phyloP scores from a whole-genome alignment of 2,888 invertebrate species.

The Furcula furcula region DNA sequence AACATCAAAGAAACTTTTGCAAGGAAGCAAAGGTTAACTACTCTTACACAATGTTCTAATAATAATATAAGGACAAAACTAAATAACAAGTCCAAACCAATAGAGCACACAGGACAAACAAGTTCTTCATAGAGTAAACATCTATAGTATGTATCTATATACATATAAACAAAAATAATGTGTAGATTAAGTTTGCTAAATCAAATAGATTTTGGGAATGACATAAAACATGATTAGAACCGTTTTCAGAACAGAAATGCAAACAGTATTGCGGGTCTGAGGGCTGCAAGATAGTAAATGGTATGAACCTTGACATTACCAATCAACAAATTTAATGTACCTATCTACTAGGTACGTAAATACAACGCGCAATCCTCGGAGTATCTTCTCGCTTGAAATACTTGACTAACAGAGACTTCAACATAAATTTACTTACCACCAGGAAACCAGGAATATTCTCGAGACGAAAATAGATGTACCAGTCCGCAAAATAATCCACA shows the following conservation, averaged over 20 bases:
- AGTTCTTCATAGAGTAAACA: no score
- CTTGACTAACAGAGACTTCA: slow-evolving; percentile 6
- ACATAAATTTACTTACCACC: slow-evolving; percentile 43
- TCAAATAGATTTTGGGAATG: no score
- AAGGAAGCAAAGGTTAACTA: no score
- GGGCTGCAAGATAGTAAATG: background rate
- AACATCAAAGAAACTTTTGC: no score
- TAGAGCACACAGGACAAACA: no score
- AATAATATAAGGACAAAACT: no score
- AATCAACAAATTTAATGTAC: slow-evolving; percentile 5
- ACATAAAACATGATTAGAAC: no score
- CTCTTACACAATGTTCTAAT: no score
- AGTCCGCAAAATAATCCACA: slow-evolving; percentile 70
- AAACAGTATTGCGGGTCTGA: background rate
- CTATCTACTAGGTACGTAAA: slow-evolving; percentile 6
- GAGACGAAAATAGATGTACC: slow-evolving; percentile 63
- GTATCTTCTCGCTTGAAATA: slow-evolving; percentile 3
- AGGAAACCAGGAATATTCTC: slow-evolving; percentile 41
- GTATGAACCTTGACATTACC: slow-evolving; percentile 57
- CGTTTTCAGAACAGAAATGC: background rate
- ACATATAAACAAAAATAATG: no score
- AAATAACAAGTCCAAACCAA: no score
- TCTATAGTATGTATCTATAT: no score
- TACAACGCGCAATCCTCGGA: slow-evolving; percentile 2
- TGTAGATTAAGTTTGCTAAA: no score